Base-by-base conservation (phyloP, 2,113 vertebrate genomes). In the Stegostoma tigrinum region DNA sequence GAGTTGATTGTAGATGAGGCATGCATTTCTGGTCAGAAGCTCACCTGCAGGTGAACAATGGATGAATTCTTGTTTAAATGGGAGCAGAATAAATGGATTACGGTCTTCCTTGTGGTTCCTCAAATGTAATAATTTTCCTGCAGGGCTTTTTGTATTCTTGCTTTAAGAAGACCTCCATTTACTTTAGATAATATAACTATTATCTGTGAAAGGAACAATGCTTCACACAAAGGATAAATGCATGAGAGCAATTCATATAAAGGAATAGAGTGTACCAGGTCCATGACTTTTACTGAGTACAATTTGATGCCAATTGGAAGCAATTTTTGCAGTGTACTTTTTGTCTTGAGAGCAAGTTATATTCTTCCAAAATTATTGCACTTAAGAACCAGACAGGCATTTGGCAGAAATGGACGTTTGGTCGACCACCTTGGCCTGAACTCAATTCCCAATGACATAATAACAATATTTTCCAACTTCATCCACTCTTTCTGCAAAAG, bases 281-380 rank as follows among this genome's bases (percentile, higher is more conserved):
- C 55, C 55, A 91, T 64, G 30, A 17, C 55, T 19, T 64, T n/a
- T 91, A 55, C 55, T 66, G 15, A 91, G 89, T 38, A 15, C 34
- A n/a, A 64, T 61, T 93, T 66, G 66, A 93, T 93, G 89, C 64
- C 61, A 67, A 93, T 93, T 93, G 66, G 89, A 21, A 93, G 55
- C 61, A 38, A 93, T 93, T 66, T 93, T 64, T 19, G 23, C 34
- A 38, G 1, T 64, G n/a, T 93, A 93, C 61, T 21, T 93, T 67
- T 66, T 19, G 1, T 21, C n/a, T 17, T 64, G 64, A 67, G 19
- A 66, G 67, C 15, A n/a, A 34, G 21, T 55, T 23, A 0, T 38
- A 42, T n/a, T n/a, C 55, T 93, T 6, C 17, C 21, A 38, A 64
- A 93, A 19, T 67, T n/a, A 64, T 93, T 66, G 23, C 89, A 38